phyloP scores from a whole-genome alignment of 1,140 invertebrate species.

The Propsilocerus akamusi region DNA sequence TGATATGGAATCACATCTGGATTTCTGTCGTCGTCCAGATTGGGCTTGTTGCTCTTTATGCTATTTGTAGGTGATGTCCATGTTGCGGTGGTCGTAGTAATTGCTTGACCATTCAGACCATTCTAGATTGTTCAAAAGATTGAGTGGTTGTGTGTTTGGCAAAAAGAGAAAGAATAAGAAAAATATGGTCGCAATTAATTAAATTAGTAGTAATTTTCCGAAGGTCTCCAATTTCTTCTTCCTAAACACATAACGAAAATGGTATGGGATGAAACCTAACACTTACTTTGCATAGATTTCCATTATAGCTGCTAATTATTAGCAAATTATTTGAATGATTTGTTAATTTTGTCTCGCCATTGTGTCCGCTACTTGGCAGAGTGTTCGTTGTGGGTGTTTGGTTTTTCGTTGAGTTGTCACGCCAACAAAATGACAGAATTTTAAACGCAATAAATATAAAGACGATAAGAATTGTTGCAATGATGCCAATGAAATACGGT shows the following conservation, averaged over 20 bases:
- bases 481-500: not conserved
- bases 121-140: no score
- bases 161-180: no score
- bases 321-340: conserved; percentile 3
- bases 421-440: not conserved
- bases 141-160: no score
- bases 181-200: no score
- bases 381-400: not conserved
- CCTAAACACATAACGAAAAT: no score
- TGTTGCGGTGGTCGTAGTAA: no score
- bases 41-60: not conserved
- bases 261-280: no score
- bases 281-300: not conserved
- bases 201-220: no score
- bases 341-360: not conserved
- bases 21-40: not conserved
- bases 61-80: not conserved
- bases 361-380: not conserved
- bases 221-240: no score
- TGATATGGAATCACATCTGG: not conserved
- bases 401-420: not conserved
- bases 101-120: not conserved
- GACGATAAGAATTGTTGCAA: not conserved
- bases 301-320: conserved; percentile 2
- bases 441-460: conserved; percentile 2